Conservation (phyloP, 2,888 invertebrate species). For the Acanthosepion pharaonis region DNA sequence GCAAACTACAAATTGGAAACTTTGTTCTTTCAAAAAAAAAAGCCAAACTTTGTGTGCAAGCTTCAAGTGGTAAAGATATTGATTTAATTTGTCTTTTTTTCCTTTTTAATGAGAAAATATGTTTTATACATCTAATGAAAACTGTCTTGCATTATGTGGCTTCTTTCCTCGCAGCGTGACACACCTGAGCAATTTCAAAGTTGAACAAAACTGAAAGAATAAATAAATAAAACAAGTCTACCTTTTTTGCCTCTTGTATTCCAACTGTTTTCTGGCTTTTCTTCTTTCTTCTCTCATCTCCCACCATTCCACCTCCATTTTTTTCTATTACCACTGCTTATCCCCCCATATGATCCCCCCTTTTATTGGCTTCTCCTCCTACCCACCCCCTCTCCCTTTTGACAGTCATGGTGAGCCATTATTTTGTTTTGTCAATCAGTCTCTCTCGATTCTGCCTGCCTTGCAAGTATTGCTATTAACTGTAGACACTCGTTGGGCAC, state of each 20-base stretch:
- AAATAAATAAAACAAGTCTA: background rate
- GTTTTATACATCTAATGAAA: conserved; percentile 2
- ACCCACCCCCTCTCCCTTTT: background rate
- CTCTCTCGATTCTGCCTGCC: background rate
- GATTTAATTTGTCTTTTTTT: background rate
- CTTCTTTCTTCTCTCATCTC: background rate
- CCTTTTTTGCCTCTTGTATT: conserved; percentile 33
- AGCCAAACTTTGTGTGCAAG: background rate
- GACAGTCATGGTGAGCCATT: background rate
- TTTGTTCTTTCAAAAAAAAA: background rate
- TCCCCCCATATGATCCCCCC: background rate
- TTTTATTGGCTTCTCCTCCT: conserved; percentile 17
- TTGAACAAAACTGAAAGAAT: background rate
- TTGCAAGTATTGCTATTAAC: background rate
- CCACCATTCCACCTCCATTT: background rate
- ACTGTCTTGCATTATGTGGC: conserved; percentile 33
- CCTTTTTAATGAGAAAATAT: background rate
- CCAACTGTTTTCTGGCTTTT: background rate
- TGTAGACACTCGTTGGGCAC: background rate
- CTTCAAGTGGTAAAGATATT: conserved; percentile 14
- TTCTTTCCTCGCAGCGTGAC: conserved; percentile 14
- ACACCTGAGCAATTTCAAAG: conserved; percentile 33
- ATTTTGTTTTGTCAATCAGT: background rate
- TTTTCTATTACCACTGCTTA: background rate
- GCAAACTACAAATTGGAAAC: too few relatives aligned